Conservation (phyloP, 2,113 vertebrate genomes). For the Dromiciops gliroides region DNA sequence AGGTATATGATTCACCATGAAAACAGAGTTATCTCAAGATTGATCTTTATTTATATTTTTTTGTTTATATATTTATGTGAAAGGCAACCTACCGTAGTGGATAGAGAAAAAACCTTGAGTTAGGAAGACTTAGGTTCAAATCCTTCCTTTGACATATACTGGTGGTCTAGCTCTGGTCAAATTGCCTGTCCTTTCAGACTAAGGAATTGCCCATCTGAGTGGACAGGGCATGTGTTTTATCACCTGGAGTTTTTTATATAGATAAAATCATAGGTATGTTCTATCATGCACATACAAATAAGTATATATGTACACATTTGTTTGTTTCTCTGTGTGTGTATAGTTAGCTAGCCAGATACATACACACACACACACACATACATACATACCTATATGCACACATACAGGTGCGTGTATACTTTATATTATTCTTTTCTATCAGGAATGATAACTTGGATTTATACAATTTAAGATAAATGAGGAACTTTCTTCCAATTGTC, state of each 20-base stretch:
- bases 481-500: too few species aligned
- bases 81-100: background rate
- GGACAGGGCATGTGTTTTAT: background rate
- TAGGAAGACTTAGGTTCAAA: background rate
- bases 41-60: background rate
- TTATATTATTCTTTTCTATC: too few species aligned
- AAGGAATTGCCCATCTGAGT: background rate
- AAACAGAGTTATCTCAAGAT: background rate
- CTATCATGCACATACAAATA: background rate
- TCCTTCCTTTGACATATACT: background rate
- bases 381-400: too few species aligned
- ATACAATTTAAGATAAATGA: too few species aligned
- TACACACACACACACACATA: too few species aligned
- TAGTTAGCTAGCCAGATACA: too few species aligned
- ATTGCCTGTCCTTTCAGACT: background rate
- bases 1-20: background rate
- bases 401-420: too few species aligned
- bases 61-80: background rate
- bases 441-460: too few species aligned
- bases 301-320: background rate
- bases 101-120: background rate
- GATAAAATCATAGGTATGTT: background rate
- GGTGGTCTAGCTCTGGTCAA: background rate
- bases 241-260: background rate
- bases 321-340: too few species aligned